Conservation (phyloP, 2,888 invertebrate genomes). For the Tenthredo distinguenda region DNA sequence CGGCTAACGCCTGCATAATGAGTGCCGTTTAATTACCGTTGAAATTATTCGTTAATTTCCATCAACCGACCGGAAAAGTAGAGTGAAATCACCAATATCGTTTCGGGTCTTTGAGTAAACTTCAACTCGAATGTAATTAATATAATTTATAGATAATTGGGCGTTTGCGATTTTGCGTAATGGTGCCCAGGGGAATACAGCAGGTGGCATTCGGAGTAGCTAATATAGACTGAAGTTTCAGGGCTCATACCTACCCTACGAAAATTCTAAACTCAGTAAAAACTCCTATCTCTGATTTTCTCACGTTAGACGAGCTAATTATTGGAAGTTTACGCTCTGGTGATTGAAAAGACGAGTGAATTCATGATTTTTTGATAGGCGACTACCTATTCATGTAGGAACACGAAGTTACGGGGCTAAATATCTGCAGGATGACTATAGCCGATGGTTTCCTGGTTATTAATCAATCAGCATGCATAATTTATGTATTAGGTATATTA, state of each 20-base stretch:
- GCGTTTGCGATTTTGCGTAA: background rate
- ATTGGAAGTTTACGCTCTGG: background rate
- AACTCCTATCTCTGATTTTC: background rate
- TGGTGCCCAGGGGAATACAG: background rate
- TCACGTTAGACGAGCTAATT: background rate
- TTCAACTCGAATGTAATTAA: background rate
- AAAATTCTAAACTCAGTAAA: background rate
- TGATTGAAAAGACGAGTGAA: background rate
- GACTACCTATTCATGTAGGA: background rate
- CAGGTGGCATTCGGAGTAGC: background rate
- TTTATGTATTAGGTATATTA: background rate
- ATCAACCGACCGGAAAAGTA: background rate
- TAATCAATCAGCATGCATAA: constrained; percentile 64
- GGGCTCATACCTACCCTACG: background rate
- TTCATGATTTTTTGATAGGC: background rate
- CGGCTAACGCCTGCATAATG: background rate
- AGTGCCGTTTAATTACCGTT: background rate
- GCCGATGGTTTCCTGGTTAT: constrained; percentile 67
- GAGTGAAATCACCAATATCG: background rate
- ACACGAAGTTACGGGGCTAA: background rate
- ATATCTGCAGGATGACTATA: background rate
- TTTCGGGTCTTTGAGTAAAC: background rate
- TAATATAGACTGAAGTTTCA: background rate
- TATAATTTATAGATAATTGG: background rate
- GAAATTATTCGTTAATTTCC: background rate